Evolutionary conservation across 2,797 vertebrate species (phyloP).

Genomic region (Fringilla coelebs): DNA sequence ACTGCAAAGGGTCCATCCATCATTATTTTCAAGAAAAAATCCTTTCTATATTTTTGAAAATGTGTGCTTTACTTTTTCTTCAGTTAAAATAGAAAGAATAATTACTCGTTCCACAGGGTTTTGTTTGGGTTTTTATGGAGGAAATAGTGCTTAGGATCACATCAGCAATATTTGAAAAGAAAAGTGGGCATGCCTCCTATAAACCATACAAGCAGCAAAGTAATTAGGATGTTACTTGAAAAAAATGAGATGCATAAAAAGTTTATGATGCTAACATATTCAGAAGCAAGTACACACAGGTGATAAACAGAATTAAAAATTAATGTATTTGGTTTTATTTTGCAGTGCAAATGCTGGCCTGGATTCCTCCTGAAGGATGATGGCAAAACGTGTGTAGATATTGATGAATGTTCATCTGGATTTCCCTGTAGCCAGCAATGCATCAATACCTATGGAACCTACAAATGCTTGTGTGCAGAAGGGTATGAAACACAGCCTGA

Average conservation of each 20-base stretch:
- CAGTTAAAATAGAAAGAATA: neutral
- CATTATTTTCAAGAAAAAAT: neutral
- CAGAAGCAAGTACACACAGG: neutral
- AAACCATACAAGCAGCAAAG: neutral
- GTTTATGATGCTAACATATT: neutral
- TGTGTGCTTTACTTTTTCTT: neutral
- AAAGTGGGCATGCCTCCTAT: neutral
- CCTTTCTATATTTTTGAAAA: neutral
- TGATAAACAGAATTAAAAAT: neutral
- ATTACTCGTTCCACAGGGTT: neutral
- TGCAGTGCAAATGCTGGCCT: constrained; percentile 97
- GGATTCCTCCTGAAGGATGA: constrained; percentile 96
- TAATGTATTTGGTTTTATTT: constrained; percentile 33
- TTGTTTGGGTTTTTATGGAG: neutral
- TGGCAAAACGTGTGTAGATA: constrained; percentile 92
- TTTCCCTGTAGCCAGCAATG: constrained; percentile 97
- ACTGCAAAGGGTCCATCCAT: neutral
- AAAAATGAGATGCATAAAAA: neutral
- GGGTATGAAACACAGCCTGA: constrained; percentile 89
- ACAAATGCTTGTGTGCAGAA: constrained; percentile 91
- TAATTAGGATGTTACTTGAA: neutral
- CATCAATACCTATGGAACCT: constrained; percentile 96
- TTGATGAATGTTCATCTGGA: constrained; percentile 91
- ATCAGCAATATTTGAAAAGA: neutral
- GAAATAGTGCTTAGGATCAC: neutral